Evolutionary conservation across 2,797 vertebrate genomes (phyloP).

Genomic region (Trachops cirrhosus): DNA sequence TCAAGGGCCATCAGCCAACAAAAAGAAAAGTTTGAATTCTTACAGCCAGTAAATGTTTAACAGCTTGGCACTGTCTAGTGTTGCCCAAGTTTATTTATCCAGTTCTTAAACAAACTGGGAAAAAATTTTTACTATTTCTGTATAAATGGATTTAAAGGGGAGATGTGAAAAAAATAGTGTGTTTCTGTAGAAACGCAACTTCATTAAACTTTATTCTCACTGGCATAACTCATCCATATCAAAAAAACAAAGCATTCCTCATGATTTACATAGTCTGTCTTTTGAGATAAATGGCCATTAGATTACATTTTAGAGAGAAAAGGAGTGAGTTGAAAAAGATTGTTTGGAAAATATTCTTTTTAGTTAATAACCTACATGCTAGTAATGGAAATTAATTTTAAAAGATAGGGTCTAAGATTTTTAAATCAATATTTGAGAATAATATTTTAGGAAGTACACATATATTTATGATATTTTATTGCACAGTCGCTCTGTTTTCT

Average conservation of each 20-base stretch:
- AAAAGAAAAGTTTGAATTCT: constrained; percentile 54
- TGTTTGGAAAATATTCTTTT: constrained; percentile 14
- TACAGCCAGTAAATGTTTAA: constrained; percentile 74
- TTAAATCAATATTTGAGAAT: constrained; percentile 52
- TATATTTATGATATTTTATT: constrained; percentile 62
- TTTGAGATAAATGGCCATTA: not conserved
- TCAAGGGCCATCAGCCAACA: not conserved
- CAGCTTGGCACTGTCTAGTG: constrained; percentile 60
- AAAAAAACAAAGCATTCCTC: not conserved
- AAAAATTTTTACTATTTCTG: constrained; percentile 48
- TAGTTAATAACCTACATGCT: constrained; percentile 35
- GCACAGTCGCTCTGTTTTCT: not conserved
- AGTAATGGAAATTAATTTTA: constrained; percentile 68
- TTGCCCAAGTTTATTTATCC: constrained; percentile 63
- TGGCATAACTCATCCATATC: not conserved
- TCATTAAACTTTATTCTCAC: not conserved
- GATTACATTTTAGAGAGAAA: not conserved
- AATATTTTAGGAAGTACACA: constrained; percentile 47
- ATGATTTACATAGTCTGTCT: constrained; percentile 41
- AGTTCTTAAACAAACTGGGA: constrained; percentile 64
- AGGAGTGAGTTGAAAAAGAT: not conserved
- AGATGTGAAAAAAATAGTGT: constrained; percentile 38
- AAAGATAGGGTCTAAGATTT: not conserved
- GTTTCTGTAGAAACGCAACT: constrained; percentile 34
- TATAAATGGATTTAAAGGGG: constrained; percentile 32